Base-by-base conservation (phyloP, 2,797 vertebrate genomes). In the Chromis chromis region DNA sequence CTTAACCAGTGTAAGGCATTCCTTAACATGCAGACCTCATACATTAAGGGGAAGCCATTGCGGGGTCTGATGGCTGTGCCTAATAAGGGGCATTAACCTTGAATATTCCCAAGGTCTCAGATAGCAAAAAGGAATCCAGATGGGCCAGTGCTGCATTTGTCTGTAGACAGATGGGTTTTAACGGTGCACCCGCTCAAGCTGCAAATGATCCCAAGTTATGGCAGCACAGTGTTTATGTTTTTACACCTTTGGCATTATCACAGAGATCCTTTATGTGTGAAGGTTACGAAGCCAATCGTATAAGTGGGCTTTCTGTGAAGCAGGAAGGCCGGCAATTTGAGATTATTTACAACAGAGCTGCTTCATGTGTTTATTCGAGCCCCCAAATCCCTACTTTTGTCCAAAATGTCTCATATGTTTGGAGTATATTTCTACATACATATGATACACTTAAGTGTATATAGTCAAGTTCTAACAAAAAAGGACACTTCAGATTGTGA, bases 121-220 rank as follows among this genome's bases (percentile, higher is more conserved):
- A 86, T 68, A 74, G 78, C 60, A 78, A 88, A 25, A 83, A 82
- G 76, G 71, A 86, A 78, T 70, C 84, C 88, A 91, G 86, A 91
- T 91, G 89, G 87, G 70, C 68, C 64, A 42, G 56, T 0, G 21
- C 73, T 65, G 69, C 72, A 21, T 85, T 88, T 78, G 80, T 78
- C 81, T 79, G 76, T 55, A 71, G 78, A 88, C 91, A 92, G 89
- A 93, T 92, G 91, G 89, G 59, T 76, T 90, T 92, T 92, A 92
- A 88, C 65, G 25, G 78, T 60, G 68, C 70, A 74, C 54, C 57
- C 58, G 57, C 77, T 89, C 85, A 83, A 78, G 84, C 89, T 89
- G 88, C 78, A 91, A 89, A 91, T 40, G 55, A 81, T 84, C 79
- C 21, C 60, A 70, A 85, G 83, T 90, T 86, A 87, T 39, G 71